Evolutionary conservation across 2,113 vertebrate genomes (phyloP).

Genomic region (Phalacrocorax aristotelis): DNA sequence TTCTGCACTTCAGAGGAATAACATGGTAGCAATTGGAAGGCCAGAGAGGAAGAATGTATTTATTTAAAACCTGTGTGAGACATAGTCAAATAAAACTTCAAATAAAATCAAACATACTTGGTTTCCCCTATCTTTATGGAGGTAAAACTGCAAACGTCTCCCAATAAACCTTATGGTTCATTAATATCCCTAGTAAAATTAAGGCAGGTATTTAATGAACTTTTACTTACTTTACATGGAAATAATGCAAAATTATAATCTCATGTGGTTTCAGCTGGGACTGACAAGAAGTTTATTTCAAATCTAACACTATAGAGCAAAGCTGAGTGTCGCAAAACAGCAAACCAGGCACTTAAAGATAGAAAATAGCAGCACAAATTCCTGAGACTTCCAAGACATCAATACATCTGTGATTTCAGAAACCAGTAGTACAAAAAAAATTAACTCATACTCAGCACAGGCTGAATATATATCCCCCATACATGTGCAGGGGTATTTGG

Average conservation of each 20-base stretch:
- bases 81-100: background rate
- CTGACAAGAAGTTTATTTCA: background rate
- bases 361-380: background rate
- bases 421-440: background rate
- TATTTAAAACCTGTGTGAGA: background rate
- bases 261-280: background rate
- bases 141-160: background rate
- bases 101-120: background rate
- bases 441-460: background rate
- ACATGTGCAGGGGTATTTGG: background rate
- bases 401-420: background rate
- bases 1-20: background rate
- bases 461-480: background rate
- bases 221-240: background rate
- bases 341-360: background rate
- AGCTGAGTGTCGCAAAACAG: background rate
- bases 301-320: background rate
- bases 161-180: background rate
- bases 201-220: background rate
- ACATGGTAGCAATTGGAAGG: background rate
- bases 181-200: background rate
- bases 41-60: background rate
- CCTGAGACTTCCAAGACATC: background rate
- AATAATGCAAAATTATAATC: background rate
- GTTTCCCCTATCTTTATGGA: background rate